These are phyloP conservation scores for Mesorhabditis sp. DNA, from an alignment of 2,888 invertebrate species.

Conservation along the genomic window DNA sequence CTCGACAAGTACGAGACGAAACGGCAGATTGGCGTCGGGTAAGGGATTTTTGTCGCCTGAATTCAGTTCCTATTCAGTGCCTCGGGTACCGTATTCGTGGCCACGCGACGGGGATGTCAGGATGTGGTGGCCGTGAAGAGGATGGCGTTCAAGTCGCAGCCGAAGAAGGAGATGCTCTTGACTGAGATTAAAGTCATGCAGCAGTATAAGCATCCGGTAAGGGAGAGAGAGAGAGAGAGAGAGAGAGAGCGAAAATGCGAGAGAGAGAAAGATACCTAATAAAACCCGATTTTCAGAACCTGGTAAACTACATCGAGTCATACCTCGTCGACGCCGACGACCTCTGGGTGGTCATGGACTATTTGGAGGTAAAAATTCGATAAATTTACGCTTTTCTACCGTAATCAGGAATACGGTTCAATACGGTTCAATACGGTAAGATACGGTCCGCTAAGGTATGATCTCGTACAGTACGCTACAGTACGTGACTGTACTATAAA, in stretches of 20 bases:
- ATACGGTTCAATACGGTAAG: neutral
- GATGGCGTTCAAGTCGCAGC: conserved; percentile 88
- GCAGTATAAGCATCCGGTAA: conserved; percentile 77
- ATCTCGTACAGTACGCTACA: too few relatives aligned
- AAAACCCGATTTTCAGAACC: conserved; percentile 64
- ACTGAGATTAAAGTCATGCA: conserved; percentile 86
- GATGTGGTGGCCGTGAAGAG: conserved; percentile 86
- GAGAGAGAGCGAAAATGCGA: neutral
- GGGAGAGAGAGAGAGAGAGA: conserved; percentile 10
- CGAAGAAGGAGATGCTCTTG: conserved; percentile 88
- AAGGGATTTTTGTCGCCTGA: conserved; percentile 24
- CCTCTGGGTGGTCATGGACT: conserved; percentile 94
- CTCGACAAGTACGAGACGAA: conserved; percentile 75
- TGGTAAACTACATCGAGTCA: conserved; percentile 85
- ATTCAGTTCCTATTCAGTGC: conserved; percentile 33
- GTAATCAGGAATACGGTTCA: neutral
- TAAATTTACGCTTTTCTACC: neutral
- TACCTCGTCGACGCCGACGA: conserved; percentile 69
- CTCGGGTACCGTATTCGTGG: conserved; percentile 56
- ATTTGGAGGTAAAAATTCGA: conserved; percentile 69
- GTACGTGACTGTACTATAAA: too few relatives aligned
- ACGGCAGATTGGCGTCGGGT: conserved; percentile 82
- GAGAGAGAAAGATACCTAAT: neutral
- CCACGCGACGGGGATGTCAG: conserved; percentile 30
- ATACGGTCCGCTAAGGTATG: too few relatives aligned